phyloP scores from a whole-genome alignment of 2,797 vertebrate genomes.

The Sebastes kiyomatsui region DNA sequence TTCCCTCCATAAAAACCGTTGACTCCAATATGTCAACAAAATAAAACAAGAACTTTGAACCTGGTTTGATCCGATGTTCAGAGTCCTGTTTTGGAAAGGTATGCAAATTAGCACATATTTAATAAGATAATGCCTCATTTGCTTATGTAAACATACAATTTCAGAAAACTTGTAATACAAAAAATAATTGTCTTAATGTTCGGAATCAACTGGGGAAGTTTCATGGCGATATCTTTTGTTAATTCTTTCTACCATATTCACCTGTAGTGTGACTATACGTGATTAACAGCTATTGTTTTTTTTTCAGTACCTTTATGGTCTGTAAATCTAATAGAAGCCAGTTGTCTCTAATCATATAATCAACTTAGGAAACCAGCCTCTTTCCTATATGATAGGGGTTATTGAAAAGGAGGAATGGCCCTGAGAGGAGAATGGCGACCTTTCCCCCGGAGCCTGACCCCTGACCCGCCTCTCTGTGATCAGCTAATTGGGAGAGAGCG shows the following conservation, averaged over 20 bases:
- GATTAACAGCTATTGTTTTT: not conserved
- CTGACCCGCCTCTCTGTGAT: slow-evolving; percentile 70
- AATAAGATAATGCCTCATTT: too few species aligned
- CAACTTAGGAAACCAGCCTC: slow-evolving; percentile 18
- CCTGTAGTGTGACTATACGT: not conserved
- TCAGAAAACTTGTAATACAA: too few species aligned
- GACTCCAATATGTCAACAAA: too few species aligned
- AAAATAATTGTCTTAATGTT: too few species aligned
- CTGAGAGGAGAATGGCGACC: slow-evolving; percentile 48
- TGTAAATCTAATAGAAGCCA: slow-evolving; percentile 28
- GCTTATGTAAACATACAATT: rapidly evolving
- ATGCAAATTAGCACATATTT: too few species aligned
- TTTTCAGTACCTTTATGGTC: not conserved
- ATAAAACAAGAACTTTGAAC: rapidly evolving
- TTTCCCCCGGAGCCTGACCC: slow-evolving; percentile 57
- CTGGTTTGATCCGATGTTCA: rapidly evolving
- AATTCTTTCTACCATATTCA: rapidly evolving
- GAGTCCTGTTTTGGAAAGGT: too few species aligned
- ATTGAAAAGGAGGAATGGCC: slow-evolving; percentile 45
- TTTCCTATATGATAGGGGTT: slow-evolving; percentile 20
- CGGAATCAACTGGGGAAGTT: too few species aligned
- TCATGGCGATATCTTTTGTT: too few species aligned
- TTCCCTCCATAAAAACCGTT: rapidly evolving
- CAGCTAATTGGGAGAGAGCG: slow-evolving; percentile 69
- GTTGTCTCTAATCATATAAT: slow-evolving; percentile 44